phyloP scores from a whole-genome alignment of 35 echinoderm and acorn worm genomes.

The Apostichopus parvimensis region DNA sequence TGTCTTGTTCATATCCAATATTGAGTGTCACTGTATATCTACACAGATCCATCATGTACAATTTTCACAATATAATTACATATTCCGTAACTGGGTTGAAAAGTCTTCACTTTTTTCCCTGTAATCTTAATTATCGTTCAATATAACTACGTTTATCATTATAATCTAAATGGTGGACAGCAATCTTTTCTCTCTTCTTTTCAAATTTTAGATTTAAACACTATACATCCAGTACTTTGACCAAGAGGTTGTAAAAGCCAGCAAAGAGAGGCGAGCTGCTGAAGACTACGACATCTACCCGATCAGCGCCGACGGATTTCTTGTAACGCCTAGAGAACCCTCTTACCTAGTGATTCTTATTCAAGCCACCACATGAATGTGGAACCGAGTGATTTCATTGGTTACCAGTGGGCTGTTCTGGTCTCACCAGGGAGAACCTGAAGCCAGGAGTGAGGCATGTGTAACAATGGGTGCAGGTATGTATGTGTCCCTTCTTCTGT shows the following conservation, averaged over 20 bases:
- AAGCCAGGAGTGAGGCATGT: conserved; percentile 40
- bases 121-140: too few relatives aligned
- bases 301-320: background rate
- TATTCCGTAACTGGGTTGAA: too few relatives aligned
- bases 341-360: conserved; percentile 13
- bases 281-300: background rate
- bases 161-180: too few relatives aligned
- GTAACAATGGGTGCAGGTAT: conserved; percentile 58
- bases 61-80: too few relatives aligned
- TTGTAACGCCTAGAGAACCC: background rate
- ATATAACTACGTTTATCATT: too few relatives aligned
- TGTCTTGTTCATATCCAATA: too few relatives aligned
- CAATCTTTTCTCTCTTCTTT: too few relatives aligned
- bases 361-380: conserved; percentile 65
- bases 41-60: too few relatives aligned
- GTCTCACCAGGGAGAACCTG: conserved; percentile 57
- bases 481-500: background rate
- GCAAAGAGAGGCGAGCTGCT: background rate
- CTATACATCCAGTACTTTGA: too few relatives aligned
- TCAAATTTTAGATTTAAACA: too few relatives aligned
- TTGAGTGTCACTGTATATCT: too few relatives aligned
- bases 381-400: conserved; percentile 59
- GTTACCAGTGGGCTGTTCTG: conserved; percentile 62
- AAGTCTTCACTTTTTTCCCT: too few relatives aligned
- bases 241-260: background rate